Evolutionary conservation across 2,113 vertebrate species (phyloP), one percentile per base, ranked within the genome.

Genomic region (Spea multiplicata): DNA sequence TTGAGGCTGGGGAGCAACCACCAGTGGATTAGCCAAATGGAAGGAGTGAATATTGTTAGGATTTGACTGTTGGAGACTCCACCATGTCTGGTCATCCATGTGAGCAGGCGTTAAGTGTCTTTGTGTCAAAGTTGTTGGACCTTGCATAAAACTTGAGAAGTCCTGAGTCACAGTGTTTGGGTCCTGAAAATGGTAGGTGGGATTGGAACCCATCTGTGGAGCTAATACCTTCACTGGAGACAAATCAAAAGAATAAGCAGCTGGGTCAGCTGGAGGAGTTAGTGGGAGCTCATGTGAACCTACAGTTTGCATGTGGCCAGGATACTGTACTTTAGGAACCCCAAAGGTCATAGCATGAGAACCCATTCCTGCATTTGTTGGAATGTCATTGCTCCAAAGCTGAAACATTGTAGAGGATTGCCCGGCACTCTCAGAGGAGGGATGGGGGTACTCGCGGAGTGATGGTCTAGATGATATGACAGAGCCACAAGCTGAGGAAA

Each of bases 321-420:
- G 87, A 76, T 93, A 93, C 82, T 90, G 91, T 68, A 90, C 88
- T 86, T 92, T 93, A 55, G 92, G 92, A 75, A 93, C 86, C 0
- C 89, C 89, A 83, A 95, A 93, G 46, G 94, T 87, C 92, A 93
- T 89, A 86, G 92, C 87, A 80, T 92, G 93, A 4, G 92, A 87
- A 61, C 90, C 86, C 55, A 94, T 87, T 66, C 87, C 87, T 0
- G 92, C 72, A 78, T 86, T 91, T 5, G 90, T 86, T 0, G 91
- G 50, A 80, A 92, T 86, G 2, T 95, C 93, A 1, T 93, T 94
- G 90, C 92, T 91, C 94, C 94, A 95, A 17, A 94, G 85, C 84
- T 93, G 94, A 83, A 94, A 83, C 94, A 95, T 95, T 45, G 92
- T 91, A 5, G 90, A 88, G 0, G 91, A 82, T 71, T 91, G 88